Base-by-base conservation (phyloP, 2,888 invertebrate genomes). In the Euspilapteryx auroguttella region DNA sequence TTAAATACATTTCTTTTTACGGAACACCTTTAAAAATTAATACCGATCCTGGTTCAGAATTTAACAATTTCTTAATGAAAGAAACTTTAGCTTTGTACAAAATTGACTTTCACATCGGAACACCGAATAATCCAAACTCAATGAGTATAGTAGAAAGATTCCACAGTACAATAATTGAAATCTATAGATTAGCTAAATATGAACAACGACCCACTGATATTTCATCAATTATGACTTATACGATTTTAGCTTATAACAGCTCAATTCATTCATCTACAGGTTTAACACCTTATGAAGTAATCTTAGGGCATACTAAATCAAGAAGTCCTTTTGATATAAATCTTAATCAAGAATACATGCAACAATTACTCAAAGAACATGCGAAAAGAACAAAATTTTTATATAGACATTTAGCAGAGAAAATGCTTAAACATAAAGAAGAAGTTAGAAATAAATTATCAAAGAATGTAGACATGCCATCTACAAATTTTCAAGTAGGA, bases 41-140 rank as follows among this genome's bases (percentile, higher is more conserved):
- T 17, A 25, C 27, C 4, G 44, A 47, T 14, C 34, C 44, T 0
- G 44, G 44, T 1, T 22, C 40, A 1, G 44, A 49, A 39, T 49
- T 44, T 21, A 47, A 46, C 10, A 48, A 45, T 17, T 24, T 25
- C 0, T n/a, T 41, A 13, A 13, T 39, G 13, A 39, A 37, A 27
- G 39, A 42, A 32, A 20, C 28, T 0, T 11, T 38, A 25, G 6
- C 2, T 1, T 33, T 43, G 5, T 32, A 42, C 27, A 44, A 42
- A 36, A 36, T 42, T 4, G 28, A 44, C 1, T 27, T 45, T 38
- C n/a, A n/a, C n/a, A n/a, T n/a, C n/a, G n/a, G n/a, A n/a, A n/a
- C n/a, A n/a, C n/a, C n/a, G n/a, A n/a, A n/a, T n/a, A n/a, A n/a
- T n/a, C n/a, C n/a, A n/a, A n/a, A n/a, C n/a, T n/a, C n/a, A n/a